phyloP scores from a whole-genome alignment of 2,888 invertebrate species.

The Autographa pulchrina region DNA sequence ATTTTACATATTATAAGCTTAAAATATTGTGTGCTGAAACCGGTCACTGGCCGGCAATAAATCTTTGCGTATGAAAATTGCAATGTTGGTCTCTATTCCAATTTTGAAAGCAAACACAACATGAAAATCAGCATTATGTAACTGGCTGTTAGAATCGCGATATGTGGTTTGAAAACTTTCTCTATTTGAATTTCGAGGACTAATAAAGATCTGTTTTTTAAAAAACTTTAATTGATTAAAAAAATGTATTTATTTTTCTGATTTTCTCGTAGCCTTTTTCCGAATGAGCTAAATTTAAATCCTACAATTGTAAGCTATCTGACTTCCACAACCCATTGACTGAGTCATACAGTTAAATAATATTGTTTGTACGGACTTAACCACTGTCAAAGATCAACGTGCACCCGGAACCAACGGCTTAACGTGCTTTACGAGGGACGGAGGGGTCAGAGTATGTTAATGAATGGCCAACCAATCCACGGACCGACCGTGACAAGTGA shows the following conservation, averaged over 20 bases:
- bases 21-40: conserved; percentile 1
- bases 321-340: not conserved
- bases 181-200: not conserved
- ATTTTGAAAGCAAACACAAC: conserved; percentile 8
- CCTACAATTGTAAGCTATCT: not conserved
- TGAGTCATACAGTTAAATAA: not conserved
- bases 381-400: not conserved
- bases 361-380: not conserved
- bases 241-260: not conserved
- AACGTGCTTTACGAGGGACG: not conserved
- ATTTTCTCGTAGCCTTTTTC: not conserved
- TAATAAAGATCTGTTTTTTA: not conserved
- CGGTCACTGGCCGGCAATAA: conserved; percentile 19
- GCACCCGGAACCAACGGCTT: not conserved
- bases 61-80: conserved; percentile 43
- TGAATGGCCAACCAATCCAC: not conserved
- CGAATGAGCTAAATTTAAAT: too few species aligned
- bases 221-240: not conserved
- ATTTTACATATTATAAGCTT: conserved; percentile 5
- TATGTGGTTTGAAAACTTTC: not conserved
- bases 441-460: not conserved
- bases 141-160: conserved; percentile 1
- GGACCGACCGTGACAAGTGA: not conserved
- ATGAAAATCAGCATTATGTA: conserved; percentile 7
- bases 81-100: conserved; percentile 8